Base-by-base conservation (phyloP, 2,797 vertebrate genomes). In the Taenioides sp. region DNA sequence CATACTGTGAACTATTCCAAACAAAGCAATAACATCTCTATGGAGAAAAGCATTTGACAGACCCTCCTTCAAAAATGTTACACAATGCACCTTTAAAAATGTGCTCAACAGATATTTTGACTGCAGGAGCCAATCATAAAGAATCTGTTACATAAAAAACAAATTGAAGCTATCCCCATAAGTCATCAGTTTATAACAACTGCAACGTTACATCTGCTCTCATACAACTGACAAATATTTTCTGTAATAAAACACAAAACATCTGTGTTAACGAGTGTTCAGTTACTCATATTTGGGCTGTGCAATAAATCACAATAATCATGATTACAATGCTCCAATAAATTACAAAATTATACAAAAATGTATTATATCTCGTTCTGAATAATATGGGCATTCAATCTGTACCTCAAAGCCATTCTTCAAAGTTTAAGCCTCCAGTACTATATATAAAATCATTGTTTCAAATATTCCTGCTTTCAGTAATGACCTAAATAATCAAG, bases 41-140 rank as follows among this genome's bases (percentile, higher is more conserved):
- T 34, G 34, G 34, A 34, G 34, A 34, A 34, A 34, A 34, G 34
- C 34, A 34, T 34, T 34, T 34, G 34, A 9, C 7, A 2, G 6
- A 34, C 34, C 34, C 7, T 34, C 34, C 34, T 7, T 34, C 34
- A 34, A 7, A 34, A 34, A 34, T 7, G 34, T 34, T 34, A 34
- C 7, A 34, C 7, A 34, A 34, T 34, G 34, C 34, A 34, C 34
- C 34, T 34, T 87, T 86, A 91, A 83, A 43, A 94, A 54, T 54
- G 52, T 54, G 52, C 52, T 54, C 52, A 54, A n/a, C 9, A 55
- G 4, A 12, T 23, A 43, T 14, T 43, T 43, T 43, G 40, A 16
- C 40, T 43, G 40, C 40, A 43, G 7, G 40, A 43, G 40, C 14
- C 3, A 16, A 43, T 14, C 40, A 43, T 43, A 43, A 43, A 43